Conservation (phyloP, 2,797 vertebrate species). For the Aeoliscus strigatus region DNA sequence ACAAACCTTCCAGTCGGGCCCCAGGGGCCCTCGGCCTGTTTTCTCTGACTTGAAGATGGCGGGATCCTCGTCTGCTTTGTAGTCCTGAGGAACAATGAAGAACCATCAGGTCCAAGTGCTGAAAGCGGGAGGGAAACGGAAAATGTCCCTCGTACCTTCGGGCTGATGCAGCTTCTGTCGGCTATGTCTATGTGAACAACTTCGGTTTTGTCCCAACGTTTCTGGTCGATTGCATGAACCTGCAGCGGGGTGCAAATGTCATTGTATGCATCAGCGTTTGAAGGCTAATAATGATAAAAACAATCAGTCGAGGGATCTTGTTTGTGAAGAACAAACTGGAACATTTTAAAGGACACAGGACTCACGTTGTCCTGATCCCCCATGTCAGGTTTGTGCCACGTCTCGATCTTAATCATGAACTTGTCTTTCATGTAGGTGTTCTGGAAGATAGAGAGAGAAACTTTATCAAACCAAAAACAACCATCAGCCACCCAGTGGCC, state of each 20-base stretch:
- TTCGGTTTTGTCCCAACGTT: conserved; percentile 79
- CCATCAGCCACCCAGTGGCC: no score
- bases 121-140: no score
- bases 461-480: neutral
- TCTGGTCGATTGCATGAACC: conserved; percentile 86
- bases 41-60: conserved; percentile 85
- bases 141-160: conserved; percentile 74
- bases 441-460: conserved; percentile 61
- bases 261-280: no score
- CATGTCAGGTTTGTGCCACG: conserved; percentile 94
- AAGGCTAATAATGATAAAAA: no score
- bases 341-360: conserved; percentile 20
- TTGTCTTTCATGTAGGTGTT: conserved; percentile 91
- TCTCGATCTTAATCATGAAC: conserved; percentile 94
- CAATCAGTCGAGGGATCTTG: no score
- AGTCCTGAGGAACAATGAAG: conserved; percentile 70
- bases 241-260: no score
- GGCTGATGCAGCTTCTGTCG: conserved; percentile 74
- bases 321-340: no score
- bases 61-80: conserved; percentile 90
- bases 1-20: conserved; percentile 91
- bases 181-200: conserved; percentile 89
- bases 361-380: conserved; percentile 92
- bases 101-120: no score
- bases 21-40: conserved; percentile 87